A percentile compares a stretch with the other conserved stretches of the same genome.
These are phyloP conservation scores for Phyllotreta striolata DNA, from an alignment of 2,888 invertebrate genomes.

Conservation along the genomic window DNA sequence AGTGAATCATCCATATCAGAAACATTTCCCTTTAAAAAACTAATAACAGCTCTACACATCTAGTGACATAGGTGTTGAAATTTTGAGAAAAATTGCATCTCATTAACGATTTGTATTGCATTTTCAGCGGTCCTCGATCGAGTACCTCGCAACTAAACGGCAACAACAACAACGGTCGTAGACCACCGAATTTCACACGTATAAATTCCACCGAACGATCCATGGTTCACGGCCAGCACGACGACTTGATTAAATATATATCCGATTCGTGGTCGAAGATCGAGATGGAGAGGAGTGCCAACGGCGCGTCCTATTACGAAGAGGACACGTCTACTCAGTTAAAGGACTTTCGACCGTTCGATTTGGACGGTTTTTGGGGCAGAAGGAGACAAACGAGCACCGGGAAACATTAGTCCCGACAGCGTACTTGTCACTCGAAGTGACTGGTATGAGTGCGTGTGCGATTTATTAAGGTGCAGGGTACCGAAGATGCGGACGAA, in stretches of 20 bases:
- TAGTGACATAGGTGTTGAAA: too few species aligned
- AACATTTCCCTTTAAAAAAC: too few species aligned
- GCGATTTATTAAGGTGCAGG: constrained; percentile 11
- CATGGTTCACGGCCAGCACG: constrained; percentile 66
- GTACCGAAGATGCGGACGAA: too few species aligned
- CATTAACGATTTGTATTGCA: background rate
- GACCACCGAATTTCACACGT: constrained; percentile 52
- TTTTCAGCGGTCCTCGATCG: constrained; percentile 57
- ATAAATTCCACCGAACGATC: constrained; percentile 45
- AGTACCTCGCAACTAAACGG: constrained; percentile 56
- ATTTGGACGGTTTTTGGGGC: constrained; percentile 80
- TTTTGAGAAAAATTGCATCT: too few species aligned
- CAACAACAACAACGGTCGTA: constrained; percentile 51
- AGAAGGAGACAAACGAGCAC: constrained; percentile 71
- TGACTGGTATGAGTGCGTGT: constrained; percentile 23
- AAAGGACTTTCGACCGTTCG: constrained; percentile 79
- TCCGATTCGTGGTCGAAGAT: constrained; percentile 74
- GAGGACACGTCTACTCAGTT: constrained; percentile 66
- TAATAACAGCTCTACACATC: too few species aligned
- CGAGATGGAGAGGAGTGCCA: constrained; percentile 52
- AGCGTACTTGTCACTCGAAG: constrained; percentile 46
- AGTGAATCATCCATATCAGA: too few species aligned
- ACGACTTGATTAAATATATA: constrained; percentile 81
- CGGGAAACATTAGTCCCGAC: constrained; percentile 64
- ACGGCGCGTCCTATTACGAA: constrained; percentile 71